These are phyloP conservation scores for Sceliomorpha sp. DNA, from an alignment of 2,888 invertebrate species.

Conservation along the genomic window DNA sequence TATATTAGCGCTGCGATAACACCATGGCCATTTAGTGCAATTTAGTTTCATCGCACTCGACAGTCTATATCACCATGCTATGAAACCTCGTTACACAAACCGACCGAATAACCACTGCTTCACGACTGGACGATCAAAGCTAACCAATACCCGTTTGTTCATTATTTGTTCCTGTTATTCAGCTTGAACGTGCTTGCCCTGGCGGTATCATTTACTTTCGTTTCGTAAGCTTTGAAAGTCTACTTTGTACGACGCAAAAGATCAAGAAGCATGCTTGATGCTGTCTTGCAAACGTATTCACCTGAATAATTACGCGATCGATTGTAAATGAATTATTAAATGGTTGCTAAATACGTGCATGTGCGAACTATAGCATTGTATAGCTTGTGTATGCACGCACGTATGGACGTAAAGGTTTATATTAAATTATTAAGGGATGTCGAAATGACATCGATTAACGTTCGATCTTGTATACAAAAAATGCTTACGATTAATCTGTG, in stretches of 20 bases:
- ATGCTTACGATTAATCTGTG: no score
- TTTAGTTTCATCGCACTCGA: constrained; percentile 56
- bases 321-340: constrained; percentile 24
- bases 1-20: constrained; percentile 57
- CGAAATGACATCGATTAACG: no score
- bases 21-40: constrained; percentile 65
- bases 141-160: constrained; percentile 48
- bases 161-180: constrained; percentile 53
- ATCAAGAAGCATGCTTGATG: constrained; percentile 32
- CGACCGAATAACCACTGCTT: constrained; percentile 56
- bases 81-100: constrained; percentile 58
- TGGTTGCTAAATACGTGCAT: no score
- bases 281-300: not conserved
- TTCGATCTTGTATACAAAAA: no score
- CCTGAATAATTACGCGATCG: constrained; percentile 34
- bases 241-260: constrained; percentile 6
- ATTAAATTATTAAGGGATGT: no score
- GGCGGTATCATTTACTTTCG: constrained; percentile 16
- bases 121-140: constrained; percentile 57
- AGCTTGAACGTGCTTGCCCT: constrained; percentile 17
- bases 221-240: constrained; percentile 29
- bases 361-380: no score
- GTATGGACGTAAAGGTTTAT: no score
- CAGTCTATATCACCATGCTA: constrained; percentile 46
- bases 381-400: no score